Evolutionary conservation across 2,888 invertebrate species (phyloP).

Genomic region (Camponotus fellah): DNA sequence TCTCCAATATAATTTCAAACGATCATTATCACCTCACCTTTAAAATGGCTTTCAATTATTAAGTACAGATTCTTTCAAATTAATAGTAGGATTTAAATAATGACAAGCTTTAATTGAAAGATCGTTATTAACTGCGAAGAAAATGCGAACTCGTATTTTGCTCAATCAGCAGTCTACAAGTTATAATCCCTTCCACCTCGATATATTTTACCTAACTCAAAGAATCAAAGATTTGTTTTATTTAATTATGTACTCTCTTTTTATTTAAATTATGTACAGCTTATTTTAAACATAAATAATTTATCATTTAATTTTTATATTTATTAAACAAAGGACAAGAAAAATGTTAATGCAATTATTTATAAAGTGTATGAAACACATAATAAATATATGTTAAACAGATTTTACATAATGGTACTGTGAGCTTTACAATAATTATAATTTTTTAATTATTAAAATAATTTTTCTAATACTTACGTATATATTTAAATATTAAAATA

Average conservation of each 20-base stretch:
- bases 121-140: slow-evolving; percentile 67
- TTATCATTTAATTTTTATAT: background rate
- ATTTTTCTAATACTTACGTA: background rate
- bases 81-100: slow-evolving; percentile 60
- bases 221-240: background rate
- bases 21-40: slow-evolving; percentile 55
- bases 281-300: slow-evolving; percentile 1
- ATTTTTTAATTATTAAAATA: background rate
- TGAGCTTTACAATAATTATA: background rate
- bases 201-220: slow-evolving; percentile 4
- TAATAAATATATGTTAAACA: background rate
- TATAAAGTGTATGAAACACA: background rate
- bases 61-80: slow-evolving; percentile 45
- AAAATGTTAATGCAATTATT: background rate
- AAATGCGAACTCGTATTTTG: slow-evolving; percentile 62
- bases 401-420: background rate
- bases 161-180: slow-evolving; percentile 26
- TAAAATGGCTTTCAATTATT: slow-evolving; percentile 34
- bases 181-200: background rate
- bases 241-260: background rate
- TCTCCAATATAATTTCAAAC: slow-evolving; percentile 48
- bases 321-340: background rate
- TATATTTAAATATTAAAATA: background rate
- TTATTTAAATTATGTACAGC: background rate
- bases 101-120: slow-evolving; percentile 54